Percentiles rank a stretch among this genome's conserved stretches.
These are phyloP conservation scores for Saccostrea glomerata DNA, from an alignment of 1,140 invertebrate species.

Conservation along the genomic window DNA sequence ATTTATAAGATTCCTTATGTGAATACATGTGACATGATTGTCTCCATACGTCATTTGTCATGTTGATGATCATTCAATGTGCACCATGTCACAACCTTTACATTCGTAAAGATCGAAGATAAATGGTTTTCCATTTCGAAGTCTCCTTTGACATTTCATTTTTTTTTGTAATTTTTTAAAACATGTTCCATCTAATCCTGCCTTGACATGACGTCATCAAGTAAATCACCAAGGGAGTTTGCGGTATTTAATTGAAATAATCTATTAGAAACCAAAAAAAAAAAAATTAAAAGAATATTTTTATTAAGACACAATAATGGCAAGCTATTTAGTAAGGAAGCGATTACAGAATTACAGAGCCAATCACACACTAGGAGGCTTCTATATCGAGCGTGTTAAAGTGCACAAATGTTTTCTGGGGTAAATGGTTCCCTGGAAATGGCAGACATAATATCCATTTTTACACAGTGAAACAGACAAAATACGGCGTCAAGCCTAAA, in stretches of 20 bases:
- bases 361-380: neutral
- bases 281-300: neutral
- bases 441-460: too few species aligned
- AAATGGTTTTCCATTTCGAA: neutral
- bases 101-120: neutral
- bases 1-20: neutral
- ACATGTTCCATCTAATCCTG: neutral
- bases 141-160: neutral
- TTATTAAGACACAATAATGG: too few species aligned
- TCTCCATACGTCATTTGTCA: neutral
- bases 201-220: neutral
- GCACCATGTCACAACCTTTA: neutral
- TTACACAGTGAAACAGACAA: too few species aligned
- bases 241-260: neutral
- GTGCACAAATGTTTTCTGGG: neutral
- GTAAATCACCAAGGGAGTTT: neutral
- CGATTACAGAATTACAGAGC: neutral
- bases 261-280: neutral
- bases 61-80: neutral
- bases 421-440: too few species aligned
- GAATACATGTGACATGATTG: neutral
- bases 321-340: neutral
- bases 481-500: too few species aligned
- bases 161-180: neutral
- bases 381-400: neutral